phyloP scores from a whole-genome alignment of 2,888 invertebrate genomes.

The Phorcus lineatus region DNA sequence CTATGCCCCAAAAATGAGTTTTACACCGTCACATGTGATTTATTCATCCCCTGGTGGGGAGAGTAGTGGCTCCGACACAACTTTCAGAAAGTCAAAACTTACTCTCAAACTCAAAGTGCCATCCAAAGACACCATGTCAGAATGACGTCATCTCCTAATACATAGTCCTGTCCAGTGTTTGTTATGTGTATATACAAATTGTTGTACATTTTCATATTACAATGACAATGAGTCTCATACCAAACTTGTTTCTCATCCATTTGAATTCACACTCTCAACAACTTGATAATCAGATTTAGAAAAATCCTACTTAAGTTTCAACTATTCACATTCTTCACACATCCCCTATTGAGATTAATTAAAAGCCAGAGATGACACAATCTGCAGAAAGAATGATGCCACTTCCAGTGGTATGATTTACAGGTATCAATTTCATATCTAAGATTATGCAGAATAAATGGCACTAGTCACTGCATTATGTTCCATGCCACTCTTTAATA shows the following conservation, averaged over 20 bases:
- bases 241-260: neutral
- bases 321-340: too few relatives aligned
- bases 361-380: too few relatives aligned
- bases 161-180: neutral
- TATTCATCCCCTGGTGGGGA: conserved; percentile 42
- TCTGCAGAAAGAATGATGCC: too few relatives aligned
- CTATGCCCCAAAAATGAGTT: neutral
- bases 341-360: too few relatives aligned
- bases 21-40: conserved; percentile 24
- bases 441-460: too few relatives aligned
- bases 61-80: conserved; percentile 47
- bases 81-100: conserved; percentile 40
- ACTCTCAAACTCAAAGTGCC: conserved; percentile 45
- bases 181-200: neutral
- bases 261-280: neutral
- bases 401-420: too few relatives aligned
- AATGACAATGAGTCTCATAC: neutral
- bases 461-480: too few relatives aligned
- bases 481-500: too few relatives aligned
- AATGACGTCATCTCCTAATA: conserved; percentile 6
- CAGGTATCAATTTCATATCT: too few relatives aligned
- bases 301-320: too few relatives aligned
- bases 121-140: conserved; percentile 46
- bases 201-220: conserved; percentile 4
- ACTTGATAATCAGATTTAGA: neutral